Conservation (phyloP, 1,140 invertebrate genomes). For the Manduca sexta region DNA sequence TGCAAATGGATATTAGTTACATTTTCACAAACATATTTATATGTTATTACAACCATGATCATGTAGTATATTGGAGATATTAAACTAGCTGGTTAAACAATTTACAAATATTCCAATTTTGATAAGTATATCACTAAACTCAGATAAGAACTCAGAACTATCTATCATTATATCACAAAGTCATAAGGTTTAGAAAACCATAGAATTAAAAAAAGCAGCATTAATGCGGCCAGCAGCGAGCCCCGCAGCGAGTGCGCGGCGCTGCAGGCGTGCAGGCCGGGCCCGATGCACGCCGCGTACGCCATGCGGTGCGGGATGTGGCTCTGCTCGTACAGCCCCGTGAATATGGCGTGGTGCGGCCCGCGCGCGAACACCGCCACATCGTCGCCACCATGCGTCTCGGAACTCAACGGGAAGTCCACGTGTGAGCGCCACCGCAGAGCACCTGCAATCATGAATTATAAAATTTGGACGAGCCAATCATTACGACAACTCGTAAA, state of each 20-base stretch:
- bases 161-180: too few species aligned
- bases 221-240: neutral
- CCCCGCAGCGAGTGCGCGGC: neutral
- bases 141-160: too few species aligned
- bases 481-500: neutral
- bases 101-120: too few species aligned
- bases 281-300: constrained; percentile 64
- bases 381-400: constrained; percentile 77
- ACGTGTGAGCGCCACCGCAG: constrained; percentile 35
- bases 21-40: too few species aligned
- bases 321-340: constrained; percentile 76
- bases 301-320: constrained; percentile 77
- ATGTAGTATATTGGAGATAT: too few species aligned
- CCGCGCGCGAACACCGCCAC: constrained; percentile 76
- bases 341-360: constrained; percentile 75
- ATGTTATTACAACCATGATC: too few species aligned
- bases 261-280: constrained; percentile 30
- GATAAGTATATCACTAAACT: too few species aligned
- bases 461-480: neutral
- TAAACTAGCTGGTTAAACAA: too few species aligned
- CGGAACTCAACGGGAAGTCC: constrained; percentile 27
- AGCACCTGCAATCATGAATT: constrained; percentile 4
- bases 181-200: too few species aligned
- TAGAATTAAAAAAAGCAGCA: too few species aligned
- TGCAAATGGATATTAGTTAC: too few species aligned